Percentiles rank a stretch among this genome's conserved stretches.
Conservation (phyloP, 2,888 invertebrate genomes). For the Lasioglossum marginatum region DNA sequence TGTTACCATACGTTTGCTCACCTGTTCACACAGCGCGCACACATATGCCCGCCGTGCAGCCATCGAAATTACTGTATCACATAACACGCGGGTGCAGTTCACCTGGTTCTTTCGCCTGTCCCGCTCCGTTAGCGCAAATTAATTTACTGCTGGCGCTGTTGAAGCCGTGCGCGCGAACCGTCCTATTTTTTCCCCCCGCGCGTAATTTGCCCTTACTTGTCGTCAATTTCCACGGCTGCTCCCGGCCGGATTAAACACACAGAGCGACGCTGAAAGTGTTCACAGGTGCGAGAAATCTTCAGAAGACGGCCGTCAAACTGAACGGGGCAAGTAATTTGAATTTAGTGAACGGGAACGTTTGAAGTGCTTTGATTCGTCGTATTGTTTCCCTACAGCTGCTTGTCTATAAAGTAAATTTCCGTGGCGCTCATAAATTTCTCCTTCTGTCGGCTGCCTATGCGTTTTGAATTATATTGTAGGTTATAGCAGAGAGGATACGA, state of each 20-base stretch:
- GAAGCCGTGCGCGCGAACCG: background rate
- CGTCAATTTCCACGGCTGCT: background rate
- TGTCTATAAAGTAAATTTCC: too few species aligned
- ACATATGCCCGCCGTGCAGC: background rate
- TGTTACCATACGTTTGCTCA: slow-evolving; percentile 18
- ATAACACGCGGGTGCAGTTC: slow-evolving; percentile 3
- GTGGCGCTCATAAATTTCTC: too few species aligned
- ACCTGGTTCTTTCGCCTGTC: slow-evolving; percentile 29
- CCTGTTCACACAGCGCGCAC: slow-evolving; percentile 8
- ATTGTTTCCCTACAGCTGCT: background rate
- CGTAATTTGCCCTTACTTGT: background rate
- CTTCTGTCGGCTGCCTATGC: background rate
- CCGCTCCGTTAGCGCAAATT: slow-evolving; percentile 34
- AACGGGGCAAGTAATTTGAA: background rate
- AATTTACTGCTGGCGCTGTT: slow-evolving; percentile 18
- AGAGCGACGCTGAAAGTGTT: background rate
- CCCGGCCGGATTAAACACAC: background rate
- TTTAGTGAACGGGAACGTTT: background rate
- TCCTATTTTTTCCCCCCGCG: background rate
- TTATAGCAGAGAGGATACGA: too few species aligned
- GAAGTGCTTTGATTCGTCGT: background rate
- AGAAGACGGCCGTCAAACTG: background rate
- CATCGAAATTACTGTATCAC: slow-evolving; percentile 18
- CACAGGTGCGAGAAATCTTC: slow-evolving; percentile 17
- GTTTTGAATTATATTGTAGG: too few species aligned